Base-by-base conservation (phyloP, 2,113 vertebrate genomes). In the Cyanoramphus novaezelandiae region DNA sequence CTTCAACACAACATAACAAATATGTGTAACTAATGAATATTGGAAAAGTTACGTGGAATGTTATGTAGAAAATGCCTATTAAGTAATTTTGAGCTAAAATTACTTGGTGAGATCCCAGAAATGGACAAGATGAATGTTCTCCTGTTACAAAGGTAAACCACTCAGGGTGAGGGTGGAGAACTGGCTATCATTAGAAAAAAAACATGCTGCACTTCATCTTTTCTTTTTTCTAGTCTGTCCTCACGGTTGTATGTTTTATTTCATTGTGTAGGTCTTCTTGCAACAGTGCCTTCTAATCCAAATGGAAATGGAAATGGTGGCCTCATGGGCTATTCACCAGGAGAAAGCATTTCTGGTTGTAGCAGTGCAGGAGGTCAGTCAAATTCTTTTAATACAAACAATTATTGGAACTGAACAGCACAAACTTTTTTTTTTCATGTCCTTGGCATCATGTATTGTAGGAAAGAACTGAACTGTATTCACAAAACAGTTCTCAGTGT, bases 271-370 rank as follows among this genome's bases (percentile, higher is more conserved):
- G 99, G 99, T 68, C 98, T 99, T 95, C 98, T 99, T 95, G 99
- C 98, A 91, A 98, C 99, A 69, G 98, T 99, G 95, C 99, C 99
- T 96, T 98, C 98, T 91, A 99, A 98, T 92, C 97, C 98, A 75
- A 98, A 82, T 95, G 97, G 97, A 80, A 98, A 98, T 44, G 97
- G 97, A 43, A 98, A 98, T 87, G 98, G 97, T 95, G 97, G 98
- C 65, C 93, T 98, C 81, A 97, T 98, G 95, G 97, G 96, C 57
- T 98, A 97, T 89, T 97, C 98, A 64, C 93, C 97, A 68, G 98
- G 98, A 83, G 98, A 98, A 78, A 71, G 85, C 85, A 75, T 94
- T 82, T 96, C 98, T 75, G 97, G 98, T 7, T 98, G 95, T 94
- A 94, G 75, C 71, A 96, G 87, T 92, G 93, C 88, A 86, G 97